These are phyloP conservation scores for Delphinus delphis DNA, from an alignment of 2,113 vertebrate genomes.

Conservation along the genomic window DNA sequence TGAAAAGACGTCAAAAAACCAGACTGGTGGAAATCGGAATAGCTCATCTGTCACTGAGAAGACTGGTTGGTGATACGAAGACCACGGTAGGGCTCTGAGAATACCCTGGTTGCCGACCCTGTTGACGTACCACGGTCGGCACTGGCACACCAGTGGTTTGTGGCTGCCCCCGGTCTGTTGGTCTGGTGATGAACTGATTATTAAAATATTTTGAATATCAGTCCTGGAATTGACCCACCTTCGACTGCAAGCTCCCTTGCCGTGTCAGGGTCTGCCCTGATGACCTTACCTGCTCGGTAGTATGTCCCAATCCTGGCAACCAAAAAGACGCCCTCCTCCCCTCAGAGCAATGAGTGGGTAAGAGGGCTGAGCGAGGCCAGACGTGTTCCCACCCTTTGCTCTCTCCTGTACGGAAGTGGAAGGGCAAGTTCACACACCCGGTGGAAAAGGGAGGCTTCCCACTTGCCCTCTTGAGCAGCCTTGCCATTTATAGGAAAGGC, in stretches of 20 bases:
- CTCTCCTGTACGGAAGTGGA: not conserved
- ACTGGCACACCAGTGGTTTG: not conserved
- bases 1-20: not conserved
- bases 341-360: not conserved
- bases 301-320: not conserved
- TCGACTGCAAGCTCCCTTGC: not conserved
- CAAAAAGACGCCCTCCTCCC: not conserved
- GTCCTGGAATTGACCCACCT: not conserved
- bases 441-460: not conserved
- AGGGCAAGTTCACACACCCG: not conserved
- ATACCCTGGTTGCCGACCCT: not conserved
- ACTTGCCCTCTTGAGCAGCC: not conserved
- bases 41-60: not conserved
- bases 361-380: not conserved
- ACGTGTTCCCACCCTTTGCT: not conserved
- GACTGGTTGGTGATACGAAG: not conserved
- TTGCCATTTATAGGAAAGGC: not conserved
- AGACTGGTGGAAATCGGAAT: not conserved
- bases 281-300: not conserved
- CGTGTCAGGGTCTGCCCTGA: not conserved
- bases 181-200: not conserved
- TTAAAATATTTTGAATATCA: not conserved
- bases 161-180: not conserved
- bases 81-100: fast-evolving
- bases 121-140: not conserved